Evolutionary conservation across 92 coral and sea anemone species (phyloP).

Genomic region (Phenganax marumi): DNA sequence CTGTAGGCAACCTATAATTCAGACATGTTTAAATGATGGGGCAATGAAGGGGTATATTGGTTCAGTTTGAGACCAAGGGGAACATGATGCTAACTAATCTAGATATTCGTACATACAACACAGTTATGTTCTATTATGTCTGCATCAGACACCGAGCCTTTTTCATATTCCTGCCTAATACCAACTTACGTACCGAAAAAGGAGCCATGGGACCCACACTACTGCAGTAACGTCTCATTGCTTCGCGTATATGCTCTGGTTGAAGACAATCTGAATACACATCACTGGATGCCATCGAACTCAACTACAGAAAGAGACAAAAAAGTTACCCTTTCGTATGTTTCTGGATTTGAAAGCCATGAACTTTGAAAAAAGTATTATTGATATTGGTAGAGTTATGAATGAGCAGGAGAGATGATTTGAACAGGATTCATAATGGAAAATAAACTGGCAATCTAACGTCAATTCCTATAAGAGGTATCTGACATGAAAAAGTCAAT

Average conservation of each 20-base stretch:
- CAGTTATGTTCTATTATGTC: not conserved
- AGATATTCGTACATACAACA: no score
- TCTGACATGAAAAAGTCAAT: no score
- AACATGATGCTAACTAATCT: no score
- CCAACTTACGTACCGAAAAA: constrained; percentile 70
- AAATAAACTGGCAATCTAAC: no score
- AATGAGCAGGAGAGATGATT: no score
- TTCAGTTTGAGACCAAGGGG: no score
- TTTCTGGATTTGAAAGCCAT: not conserved
- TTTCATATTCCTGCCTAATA: not conserved
- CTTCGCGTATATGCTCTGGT: constrained; percentile 93
- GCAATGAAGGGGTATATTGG: no score
- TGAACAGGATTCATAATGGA: no score
- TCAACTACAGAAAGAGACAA: constrained; percentile 12
- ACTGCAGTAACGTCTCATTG: constrained; percentile 81
- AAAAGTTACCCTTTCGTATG: not conserved
- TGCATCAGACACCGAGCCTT: not conserved
- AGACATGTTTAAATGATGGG: no score
- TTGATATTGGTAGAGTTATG: not conserved
- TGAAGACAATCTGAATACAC: constrained; percentile 76
- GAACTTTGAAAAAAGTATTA: not conserved
- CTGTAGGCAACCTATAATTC: no score
- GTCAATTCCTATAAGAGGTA: no score
- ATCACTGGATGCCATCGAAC: constrained; percentile 29
- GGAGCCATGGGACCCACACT: constrained; percentile 95